These are phyloP conservation scores for Alexandromys oeconomus DNA, from an alignment of 2,797 vertebrate genomes.

Conservation along the genomic window DNA sequence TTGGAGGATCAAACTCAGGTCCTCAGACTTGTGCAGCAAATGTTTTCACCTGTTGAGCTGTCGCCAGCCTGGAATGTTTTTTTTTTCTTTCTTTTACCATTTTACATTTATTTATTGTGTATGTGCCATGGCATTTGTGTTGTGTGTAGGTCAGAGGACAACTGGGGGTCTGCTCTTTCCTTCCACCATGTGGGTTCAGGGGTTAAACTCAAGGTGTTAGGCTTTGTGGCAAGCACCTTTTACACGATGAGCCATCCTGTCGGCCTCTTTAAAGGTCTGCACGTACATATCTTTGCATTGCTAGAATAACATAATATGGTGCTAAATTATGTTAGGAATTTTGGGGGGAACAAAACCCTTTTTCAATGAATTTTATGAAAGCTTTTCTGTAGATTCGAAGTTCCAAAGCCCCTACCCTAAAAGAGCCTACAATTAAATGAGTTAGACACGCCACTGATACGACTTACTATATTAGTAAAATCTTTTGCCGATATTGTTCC, in stretches of 20 bases:
- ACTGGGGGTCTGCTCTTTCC: neutral
- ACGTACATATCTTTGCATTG: neutral
- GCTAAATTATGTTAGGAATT: conserved; percentile 51
- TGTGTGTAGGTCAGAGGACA: neutral
- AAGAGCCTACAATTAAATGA: conserved; percentile 53
- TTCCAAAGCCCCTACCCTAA: conserved; percentile 10
- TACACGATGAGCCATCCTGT: neutral
- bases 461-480: neutral
- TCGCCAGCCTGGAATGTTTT: neutral
- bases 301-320: neutral
- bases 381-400: conserved; percentile 10
- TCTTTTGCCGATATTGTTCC: neutral
- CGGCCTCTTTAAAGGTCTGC: neutral
- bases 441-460: neutral
- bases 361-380: conserved; percentile 29
- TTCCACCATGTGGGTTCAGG: neutral
- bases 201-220: neutral
- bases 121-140: too few species aligned
- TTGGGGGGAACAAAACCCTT: conserved; percentile 3
- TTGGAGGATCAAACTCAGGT: neutral
- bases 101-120: neutral
- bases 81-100: neutral
- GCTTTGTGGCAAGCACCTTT: neutral
- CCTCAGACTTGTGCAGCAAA: neutral
- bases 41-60: neutral